Evolutionary conservation across 1,140 invertebrate species (phyloP), one percentile per base, ranked within the genome.

Genomic region (Coptotermes formosanus): DNA sequence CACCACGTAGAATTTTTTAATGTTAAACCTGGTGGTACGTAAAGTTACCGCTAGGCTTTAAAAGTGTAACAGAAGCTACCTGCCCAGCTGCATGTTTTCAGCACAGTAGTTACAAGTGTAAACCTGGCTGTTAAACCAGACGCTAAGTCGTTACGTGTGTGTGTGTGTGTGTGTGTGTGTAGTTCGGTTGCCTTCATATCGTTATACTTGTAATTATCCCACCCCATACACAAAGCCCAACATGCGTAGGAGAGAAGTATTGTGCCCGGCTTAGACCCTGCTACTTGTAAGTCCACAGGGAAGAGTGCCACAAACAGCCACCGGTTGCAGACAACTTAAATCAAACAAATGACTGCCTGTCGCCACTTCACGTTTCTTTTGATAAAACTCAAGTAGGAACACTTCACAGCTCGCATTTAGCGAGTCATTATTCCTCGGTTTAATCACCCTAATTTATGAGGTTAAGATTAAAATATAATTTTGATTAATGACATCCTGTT

Each of bases 81-180:
- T 19, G 19, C 0, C 14, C 16, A 21, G n/a, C 4, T 14, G 25
- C 25, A 75, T 75, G 64, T 75, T 75, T 75, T 75, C n/a, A 30
- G 64, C 11, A 30, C 64, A 30, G 64, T 2, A 14, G 12, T 8
- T 64, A 64, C 21, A n/a, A 8, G 25, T 23, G 59, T 64, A 75
- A 75, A 75, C 25, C 64, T 75, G 64, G 64, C n/a, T 75, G 64
- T 2, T 75, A 75, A 75, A 75, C 64, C n/a, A 75, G 64, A 75
- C 64, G 64, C 1, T 75, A 75, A 75, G 25, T 75, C n/a, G 64
- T 75, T 75, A 75, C 25, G n/a, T 75, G n/a, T 30, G 64, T 75
- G n/a, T 75, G 64, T 75, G n/a, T 75, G n/a, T n/a, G n/a, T 75
- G n/a, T 30, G n/a, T 75, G n/a, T 30, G 64, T 75, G n/a, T 75